Percentiles rank a stretch among this genome's conserved stretches.
Evolutionary conservation across 23 tunicate species (phyloP).

Genomic region (Trididemnum nubilum): DNA sequence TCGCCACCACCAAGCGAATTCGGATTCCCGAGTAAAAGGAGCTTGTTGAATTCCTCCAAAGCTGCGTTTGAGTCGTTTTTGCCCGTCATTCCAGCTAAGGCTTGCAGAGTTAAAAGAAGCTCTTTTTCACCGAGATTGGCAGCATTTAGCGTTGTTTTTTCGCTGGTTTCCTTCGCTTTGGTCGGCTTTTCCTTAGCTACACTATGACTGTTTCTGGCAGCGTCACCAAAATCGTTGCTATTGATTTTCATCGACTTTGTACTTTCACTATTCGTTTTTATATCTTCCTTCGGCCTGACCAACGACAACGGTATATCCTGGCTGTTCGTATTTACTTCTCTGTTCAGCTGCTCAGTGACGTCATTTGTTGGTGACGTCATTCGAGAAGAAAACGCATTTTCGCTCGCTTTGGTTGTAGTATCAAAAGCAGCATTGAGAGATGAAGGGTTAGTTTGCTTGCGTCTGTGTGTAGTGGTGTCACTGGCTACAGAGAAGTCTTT

Average conservation of each 20-base stretch:
- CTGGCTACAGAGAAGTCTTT: not conserved
- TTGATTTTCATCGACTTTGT: not conserved
- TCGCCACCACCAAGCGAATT: slow-evolving; percentile 21
- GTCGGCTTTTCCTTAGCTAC: not conserved
- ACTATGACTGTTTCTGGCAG: not conserved
- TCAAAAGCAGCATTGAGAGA: not conserved
- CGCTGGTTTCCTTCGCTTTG: not conserved
- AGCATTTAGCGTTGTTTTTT: not conserved
- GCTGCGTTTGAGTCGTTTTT: not conserved
- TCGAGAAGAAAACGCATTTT: not conserved
- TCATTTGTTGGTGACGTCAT: not conserved
- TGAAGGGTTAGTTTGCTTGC: slow-evolving; percentile 49
- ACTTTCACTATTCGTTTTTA: not conserved
- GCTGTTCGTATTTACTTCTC: not conserved
- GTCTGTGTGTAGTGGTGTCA: slow-evolving; percentile 1
- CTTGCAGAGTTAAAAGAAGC: not conserved
- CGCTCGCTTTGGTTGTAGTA: not conserved
- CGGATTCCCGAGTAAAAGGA: not conserved
- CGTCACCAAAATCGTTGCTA: not conserved
- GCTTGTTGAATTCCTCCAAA: slow-evolving; percentile 1
- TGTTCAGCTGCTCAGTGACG: not conserved
- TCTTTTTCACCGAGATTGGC: not conserved
- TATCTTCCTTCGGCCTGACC: not conserved
- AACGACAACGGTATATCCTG: not conserved
- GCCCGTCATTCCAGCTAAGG: not conserved